phyloP scores from a whole-genome alignment of 2,888 invertebrate species.

The Cinara cedri region DNA sequence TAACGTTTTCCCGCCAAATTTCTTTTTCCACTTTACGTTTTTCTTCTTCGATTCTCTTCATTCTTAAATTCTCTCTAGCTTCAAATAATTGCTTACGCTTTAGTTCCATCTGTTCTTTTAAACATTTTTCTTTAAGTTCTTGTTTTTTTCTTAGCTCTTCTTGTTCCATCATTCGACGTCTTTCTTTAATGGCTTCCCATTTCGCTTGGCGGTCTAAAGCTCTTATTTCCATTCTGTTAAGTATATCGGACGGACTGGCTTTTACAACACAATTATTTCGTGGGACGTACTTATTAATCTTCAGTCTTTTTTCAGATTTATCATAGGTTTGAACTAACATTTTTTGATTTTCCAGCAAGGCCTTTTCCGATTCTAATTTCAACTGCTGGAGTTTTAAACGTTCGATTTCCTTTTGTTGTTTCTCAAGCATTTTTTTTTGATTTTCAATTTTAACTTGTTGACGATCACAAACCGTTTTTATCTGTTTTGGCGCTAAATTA shows the following conservation, averaged over 20 bases:
- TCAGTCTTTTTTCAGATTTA: constrained; percentile 12
- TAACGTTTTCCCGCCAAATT: background rate
- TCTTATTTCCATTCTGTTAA: constrained; percentile 42
- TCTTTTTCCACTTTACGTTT: constrained; percentile 31
- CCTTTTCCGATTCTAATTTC: constrained; percentile 46
- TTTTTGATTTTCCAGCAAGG: constrained; percentile 40
- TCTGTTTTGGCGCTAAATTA: background rate
- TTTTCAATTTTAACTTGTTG: constrained; percentile 39
- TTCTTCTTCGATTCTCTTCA: constrained; percentile 34
- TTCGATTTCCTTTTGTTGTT: constrained; percentile 44
- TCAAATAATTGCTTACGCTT: constrained; percentile 30
- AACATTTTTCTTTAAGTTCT: constrained; percentile 21
- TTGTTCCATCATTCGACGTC: constrained; percentile 13
- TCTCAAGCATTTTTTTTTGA: constrained; percentile 45
- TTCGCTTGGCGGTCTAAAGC: constrained; percentile 44
- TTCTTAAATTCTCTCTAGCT: constrained; percentile 24
- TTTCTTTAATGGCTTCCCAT: constrained; percentile 41
- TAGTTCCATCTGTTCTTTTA: constrained; percentile 36
- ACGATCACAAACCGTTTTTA: constrained; percentile 6
- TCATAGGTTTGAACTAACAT: background rate
- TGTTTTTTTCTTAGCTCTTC: constrained; percentile 27
- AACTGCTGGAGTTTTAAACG: constrained; percentile 38
- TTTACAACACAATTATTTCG: background rate
- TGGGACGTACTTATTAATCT: background rate
- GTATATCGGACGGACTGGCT: constrained; percentile 14